Evolutionary conservation across 2,888 invertebrate genomes (phyloP).

Genomic region (Cordilura impudica): DNA sequence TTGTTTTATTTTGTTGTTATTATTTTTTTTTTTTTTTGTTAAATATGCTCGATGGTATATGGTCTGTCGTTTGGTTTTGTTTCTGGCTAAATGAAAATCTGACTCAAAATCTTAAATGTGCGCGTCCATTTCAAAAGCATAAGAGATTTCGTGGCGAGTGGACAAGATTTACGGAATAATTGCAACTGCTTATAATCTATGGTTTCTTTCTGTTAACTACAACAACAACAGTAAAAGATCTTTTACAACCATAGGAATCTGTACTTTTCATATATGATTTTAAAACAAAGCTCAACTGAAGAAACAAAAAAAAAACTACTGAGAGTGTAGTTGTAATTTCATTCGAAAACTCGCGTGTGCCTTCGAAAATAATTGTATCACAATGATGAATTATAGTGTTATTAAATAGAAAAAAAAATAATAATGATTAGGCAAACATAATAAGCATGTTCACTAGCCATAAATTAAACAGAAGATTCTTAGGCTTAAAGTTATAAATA

Average conservation of each 20-base stretch:
- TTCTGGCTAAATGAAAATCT: constrained; percentile 62
- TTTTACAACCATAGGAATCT: constrained; percentile 63
- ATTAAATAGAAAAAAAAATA: constrained; percentile 20
- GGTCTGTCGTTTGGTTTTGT: constrained; percentile 50
- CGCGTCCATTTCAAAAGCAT: constrained; percentile 76
- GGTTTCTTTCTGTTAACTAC: constrained; percentile 11
- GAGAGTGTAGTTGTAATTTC: constrained; percentile 26
- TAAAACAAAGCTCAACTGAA: neutral
- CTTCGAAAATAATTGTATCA: constrained; percentile 13
- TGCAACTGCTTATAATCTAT: constrained; percentile 30
- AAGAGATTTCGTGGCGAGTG: constrained; percentile 76
- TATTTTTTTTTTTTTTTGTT: too few species aligned
- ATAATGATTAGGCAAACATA: constrained; percentile 18
- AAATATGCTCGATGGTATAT: constrained; percentile 26
- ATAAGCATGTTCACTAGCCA: constrained; percentile 44
- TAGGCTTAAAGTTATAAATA: neutral
- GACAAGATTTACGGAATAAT: constrained; percentile 75
- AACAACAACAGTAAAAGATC: constrained; percentile 25
- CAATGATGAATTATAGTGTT: constrained; percentile 38
- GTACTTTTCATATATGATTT: constrained; percentile 63
- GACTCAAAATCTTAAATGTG: constrained; percentile 57
- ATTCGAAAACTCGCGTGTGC: constrained; percentile 49
- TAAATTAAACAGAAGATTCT: constrained; percentile 20
- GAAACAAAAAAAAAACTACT: constrained; percentile 22
- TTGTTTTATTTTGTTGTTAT: neutral